Base-by-base conservation (phyloP, 35 echinoderm and acorn worm species). In the Diadema setosum region DNA sequence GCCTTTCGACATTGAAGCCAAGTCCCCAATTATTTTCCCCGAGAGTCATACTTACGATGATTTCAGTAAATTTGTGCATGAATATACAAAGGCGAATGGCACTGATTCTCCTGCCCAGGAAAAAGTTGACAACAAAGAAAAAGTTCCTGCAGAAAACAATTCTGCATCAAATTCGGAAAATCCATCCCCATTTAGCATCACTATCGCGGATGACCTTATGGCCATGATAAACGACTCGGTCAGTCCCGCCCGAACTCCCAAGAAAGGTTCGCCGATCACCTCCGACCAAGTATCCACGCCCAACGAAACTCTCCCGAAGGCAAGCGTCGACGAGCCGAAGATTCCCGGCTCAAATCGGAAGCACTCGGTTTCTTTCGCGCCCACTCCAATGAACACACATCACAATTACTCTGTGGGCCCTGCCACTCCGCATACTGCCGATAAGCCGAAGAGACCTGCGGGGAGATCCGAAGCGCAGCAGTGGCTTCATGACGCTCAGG, bases 21-120 rank as follows among this genome's bases (percentile, higher is more conserved):
- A 76, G 43, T 76, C 70, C 36, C 70, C 70, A 32, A 76, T 76
- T 23, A 76, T 76, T 40, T 76, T 76, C 39, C 70, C 70, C 23
- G 20, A 14, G 15, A 35, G 36, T 23, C 70, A 76, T 24, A 76
- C 70, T 15, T 76, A 76, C 16, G 70, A 76, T 43, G 70, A 43
- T n/a, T 43, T 76, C 39, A 76, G 70, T 21, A 36, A 35, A 76
- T 43, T 76, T 8, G 32, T 76, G 39, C 23, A 32, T 41, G 70
- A 76, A 40, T 40, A 40, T n/a, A 76, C 70, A 23, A 76, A 76
- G 43, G 70, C 1, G 23, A 43, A 76, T 23, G 35, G n/a, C 14
- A 2, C 24, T n/a, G 27, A 25, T 24, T 43, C 70, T 12, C 39
- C 70, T 17, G 23, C 70, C 36, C 33, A 25, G 16, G 36, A n/a